These are phyloP conservation scores for Barnardius zonarius DNA, from an alignment of 2,113 vertebrate species.

Conservation along the genomic window DNA sequence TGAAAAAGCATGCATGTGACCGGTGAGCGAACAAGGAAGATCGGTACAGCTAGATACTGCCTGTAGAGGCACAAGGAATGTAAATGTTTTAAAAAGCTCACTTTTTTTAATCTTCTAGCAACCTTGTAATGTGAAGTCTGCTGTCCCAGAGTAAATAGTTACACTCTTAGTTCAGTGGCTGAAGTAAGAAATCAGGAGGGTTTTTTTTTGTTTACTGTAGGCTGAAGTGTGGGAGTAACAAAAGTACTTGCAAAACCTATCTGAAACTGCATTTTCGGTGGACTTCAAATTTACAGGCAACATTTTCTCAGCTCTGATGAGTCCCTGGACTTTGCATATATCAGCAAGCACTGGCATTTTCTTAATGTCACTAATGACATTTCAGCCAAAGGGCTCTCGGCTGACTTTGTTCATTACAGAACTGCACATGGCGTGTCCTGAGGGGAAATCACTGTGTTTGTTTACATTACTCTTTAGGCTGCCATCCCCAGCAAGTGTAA, in stretches of 20 bases:
- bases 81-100: background rate
- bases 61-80: background rate
- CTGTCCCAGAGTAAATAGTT: background rate
- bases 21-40: background rate
- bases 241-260: background rate
- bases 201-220: background rate
- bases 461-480: conserved; percentile 36
- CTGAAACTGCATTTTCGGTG: background rate
- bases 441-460: background rate
- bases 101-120: background rate
- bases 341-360: conserved; percentile 33
- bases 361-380: conserved; percentile 36
- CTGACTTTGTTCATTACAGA: background rate
- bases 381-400: conserved; percentile 6
- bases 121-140: background rate
- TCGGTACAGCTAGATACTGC: background rate
- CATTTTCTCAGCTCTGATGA: background rate
- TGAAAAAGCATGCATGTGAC: background rate
- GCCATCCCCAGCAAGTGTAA: background rate
- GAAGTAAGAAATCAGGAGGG: background rate
- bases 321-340: conserved; percentile 2
- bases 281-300: background rate
- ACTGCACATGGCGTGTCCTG: background rate
- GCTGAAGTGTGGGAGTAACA: background rate
- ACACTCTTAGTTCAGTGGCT: background rate